These are phyloP conservation scores for Acipenser ruthenus DNA, from an alignment of 2,797 vertebrate genomes.

Conservation along the genomic window DNA sequence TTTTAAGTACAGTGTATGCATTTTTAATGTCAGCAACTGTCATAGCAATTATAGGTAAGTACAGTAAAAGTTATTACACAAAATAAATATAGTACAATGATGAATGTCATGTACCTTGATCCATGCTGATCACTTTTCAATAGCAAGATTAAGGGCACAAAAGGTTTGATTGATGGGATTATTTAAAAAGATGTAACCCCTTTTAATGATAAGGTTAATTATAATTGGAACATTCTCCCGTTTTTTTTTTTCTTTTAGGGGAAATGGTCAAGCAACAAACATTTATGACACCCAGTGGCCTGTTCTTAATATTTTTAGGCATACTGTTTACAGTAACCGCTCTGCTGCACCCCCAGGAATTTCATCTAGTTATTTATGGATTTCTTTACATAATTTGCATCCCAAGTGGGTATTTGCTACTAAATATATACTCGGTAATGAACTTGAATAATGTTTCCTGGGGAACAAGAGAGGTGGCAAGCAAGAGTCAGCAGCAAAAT, in stretches of 20 bases:
- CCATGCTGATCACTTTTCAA: no score
- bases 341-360: constrained; percentile 50
- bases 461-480: constrained; percentile 47
- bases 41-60: constrained; percentile 44
- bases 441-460: constrained; percentile 58
- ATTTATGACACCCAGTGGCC: constrained; percentile 47
- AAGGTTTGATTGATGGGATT: no score
- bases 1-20: constrained; percentile 51
- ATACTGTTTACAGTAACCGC: constrained; percentile 39
- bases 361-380: constrained; percentile 34
- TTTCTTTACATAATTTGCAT: constrained; percentile 45
- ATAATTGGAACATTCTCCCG: no score
- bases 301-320: constrained; percentile 42
- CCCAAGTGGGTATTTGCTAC: constrained; percentile 48
- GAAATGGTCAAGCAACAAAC: constrained; percentile 35
- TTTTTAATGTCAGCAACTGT: constrained; percentile 49
- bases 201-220: no score
- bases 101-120: no score
- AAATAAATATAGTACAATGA: no score
- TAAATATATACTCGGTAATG: constrained; percentile 49
- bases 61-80: no score
- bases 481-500: constrained; percentile 9
- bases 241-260: constrained; percentile 27
- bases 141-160: no score
- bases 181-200: no score